These are phyloP conservation scores for Coreius guichenoti DNA, from an alignment of 2,797 vertebrate species.

Conservation along the genomic window DNA sequence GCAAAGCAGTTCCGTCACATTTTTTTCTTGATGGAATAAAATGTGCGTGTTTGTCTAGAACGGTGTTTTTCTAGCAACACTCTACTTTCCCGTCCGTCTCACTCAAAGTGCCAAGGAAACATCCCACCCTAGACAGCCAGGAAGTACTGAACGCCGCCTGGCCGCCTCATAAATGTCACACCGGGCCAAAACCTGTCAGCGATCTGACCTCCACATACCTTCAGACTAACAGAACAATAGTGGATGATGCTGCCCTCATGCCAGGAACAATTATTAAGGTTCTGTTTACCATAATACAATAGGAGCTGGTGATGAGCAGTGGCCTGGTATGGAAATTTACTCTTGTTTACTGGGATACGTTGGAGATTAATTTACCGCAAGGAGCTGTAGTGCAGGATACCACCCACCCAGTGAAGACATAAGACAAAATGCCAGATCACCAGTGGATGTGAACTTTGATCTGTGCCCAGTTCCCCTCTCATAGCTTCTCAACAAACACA, in stretches of 20 bases:
- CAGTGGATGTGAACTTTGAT: constrained; percentile 1
- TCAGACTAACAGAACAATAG: constrained; percentile 45
- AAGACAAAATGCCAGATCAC: constrained; percentile 5
- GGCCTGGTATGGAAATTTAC: background rate
- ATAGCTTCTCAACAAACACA: background rate
- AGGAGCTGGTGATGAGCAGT: constrained; percentile 18
- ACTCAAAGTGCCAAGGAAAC: constrained; percentile 34
- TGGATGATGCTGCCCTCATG: background rate
- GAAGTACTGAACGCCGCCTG: constrained; percentile 29
- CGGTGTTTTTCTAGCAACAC: constrained; percentile 19
- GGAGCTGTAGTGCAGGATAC: background rate
- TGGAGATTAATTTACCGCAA: constrained; percentile 19
- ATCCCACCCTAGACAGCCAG: constrained; percentile 35
- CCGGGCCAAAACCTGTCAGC: constrained; percentile 25
- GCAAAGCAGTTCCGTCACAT: background rate
- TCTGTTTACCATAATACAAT: constrained; percentile 28
- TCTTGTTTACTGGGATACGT: constrained; percentile 27
- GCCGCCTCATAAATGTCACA: constrained; percentile 24
- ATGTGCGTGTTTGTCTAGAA: constrained; percentile 8
- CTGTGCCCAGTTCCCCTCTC: background rate
- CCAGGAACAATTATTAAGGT: constrained; percentile 37
- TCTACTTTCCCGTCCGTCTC: constrained; percentile 26
- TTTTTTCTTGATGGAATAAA: constrained; percentile 6
- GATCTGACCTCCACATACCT: constrained; percentile 36
- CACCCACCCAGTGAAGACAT: background rate